These are phyloP conservation scores for Eleutherodactylus coqui DNA, from an alignment of 2,797 vertebrate species.

Conservation along the genomic window DNA sequence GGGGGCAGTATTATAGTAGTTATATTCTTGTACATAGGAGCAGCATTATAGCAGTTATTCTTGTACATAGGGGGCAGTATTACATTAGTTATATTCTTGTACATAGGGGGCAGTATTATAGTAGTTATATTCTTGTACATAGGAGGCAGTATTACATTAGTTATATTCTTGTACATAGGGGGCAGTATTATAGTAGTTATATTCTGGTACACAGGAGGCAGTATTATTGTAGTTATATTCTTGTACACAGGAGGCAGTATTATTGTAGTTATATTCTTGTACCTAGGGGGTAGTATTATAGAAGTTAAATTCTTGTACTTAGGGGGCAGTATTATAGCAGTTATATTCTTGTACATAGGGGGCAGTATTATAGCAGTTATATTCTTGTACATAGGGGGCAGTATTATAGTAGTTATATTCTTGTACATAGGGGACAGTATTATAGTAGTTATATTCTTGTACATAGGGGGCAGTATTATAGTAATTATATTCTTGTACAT, in stretches of 20 bases:
- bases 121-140: slow-evolving; percentile 4
- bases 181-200: too few species aligned
- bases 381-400: not conserved
- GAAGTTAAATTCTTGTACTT: not conserved
- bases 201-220: not conserved
- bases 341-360: slow-evolving; percentile 9
- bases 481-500: too few species aligned
- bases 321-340: not conserved
- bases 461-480: not conserved
- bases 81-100: too few species aligned
- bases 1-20: not conserved
- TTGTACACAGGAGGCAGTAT: not conserved
- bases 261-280: slow-evolving; percentile 4
- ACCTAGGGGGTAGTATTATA: not conserved
- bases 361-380: not conserved
- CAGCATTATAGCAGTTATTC: too few species aligned
- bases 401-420: slow-evolving; percentile 15
- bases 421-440: not conserved
- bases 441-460: slow-evolving; percentile 13
- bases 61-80: too few species aligned
- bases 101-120: slow-evolving; percentile 6
- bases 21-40: too few species aligned
- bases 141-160: not conserved
- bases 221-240: slow-evolving; percentile 1
- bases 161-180: slow-evolving; percentile 9